Base-by-base conservation (phyloP, 37 sponge, comb jelly and placozoan genomes). In the Cladorhizidae sp. region DNA sequence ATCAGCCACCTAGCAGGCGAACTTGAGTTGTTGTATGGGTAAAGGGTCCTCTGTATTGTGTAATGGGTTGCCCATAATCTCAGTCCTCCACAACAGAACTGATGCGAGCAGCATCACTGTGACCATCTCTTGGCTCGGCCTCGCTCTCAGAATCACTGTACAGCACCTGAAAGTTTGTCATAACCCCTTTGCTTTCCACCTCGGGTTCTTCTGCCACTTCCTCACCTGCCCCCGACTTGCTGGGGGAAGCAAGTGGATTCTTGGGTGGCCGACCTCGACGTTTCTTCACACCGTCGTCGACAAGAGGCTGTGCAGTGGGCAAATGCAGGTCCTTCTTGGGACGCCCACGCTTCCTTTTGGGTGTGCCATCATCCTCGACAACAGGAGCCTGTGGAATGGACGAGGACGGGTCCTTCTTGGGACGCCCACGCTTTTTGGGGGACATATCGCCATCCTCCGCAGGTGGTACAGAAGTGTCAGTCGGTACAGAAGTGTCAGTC, bases 131-230 rank as follows among this genome's bases (percentile, higher is more conserved):
- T n/a, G n/a, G n/a, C n/a, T n/a, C n/a, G n/a, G 17, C 64, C 32
- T 77, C 78, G 61, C 78, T 77, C 62, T 77, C 78, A 9, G 78
- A 77, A 18, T 77, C 78, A 64, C 78, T 77, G 65, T 64, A 77
- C 0, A 65, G 41, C 25, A 77, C 50, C 29, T 77, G 64, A 5
- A 77, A 28, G 11, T 49, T 62, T 0, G 11, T 36, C 35, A 31
- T 31, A 5, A 31, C 2, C 11, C 67, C 31, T 31, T 18, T 36
- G 20, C 35, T 35, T 21, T 29, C 68, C 26, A 28, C 68, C 68
- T 31, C 37, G 33, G 3, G 11, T 32, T 38, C 39, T 67, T 17
- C 61, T 45, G 5, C 49, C 49, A 45, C 9, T 45, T 45, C 49
- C 49, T 45, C 8, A 12, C 3, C 28, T 7, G 12, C 61, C 6